These are phyloP conservation scores for Gonocerus acuteangulatus DNA, from an alignment of 2,888 invertebrate species.

Conservation along the genomic window DNA sequence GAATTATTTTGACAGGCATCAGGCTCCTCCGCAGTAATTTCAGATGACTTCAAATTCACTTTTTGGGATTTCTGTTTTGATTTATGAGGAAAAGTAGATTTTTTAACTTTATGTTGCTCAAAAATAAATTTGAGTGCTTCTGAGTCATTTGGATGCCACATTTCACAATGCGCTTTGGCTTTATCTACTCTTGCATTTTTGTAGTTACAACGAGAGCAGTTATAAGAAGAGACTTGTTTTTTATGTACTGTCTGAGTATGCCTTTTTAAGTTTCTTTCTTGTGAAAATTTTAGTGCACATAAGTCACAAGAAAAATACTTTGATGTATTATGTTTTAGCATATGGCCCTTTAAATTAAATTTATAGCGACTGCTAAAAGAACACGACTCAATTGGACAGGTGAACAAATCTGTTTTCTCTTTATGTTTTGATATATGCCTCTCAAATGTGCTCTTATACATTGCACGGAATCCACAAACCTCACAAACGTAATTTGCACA, in stretches of 20 bases:
- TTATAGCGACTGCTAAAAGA: conserved; percentile 21
- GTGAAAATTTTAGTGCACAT: conserved; percentile 29
- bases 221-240: conserved; percentile 1
- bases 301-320: conserved; percentile 19
- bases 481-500: conserved; percentile 18
- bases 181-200: conserved; percentile 27
- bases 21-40: neutral
- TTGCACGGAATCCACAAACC: conserved; percentile 27
- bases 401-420: conserved; percentile 1
- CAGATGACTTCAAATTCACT: neutral
- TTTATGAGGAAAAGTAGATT: neutral
- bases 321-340: conserved; percentile 17
- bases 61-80: neutral
- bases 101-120: conserved; percentile 5
- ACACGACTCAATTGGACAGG: conserved; percentile 13
- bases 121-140: conserved; percentile 1
- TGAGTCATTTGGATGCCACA: conserved; percentile 2
- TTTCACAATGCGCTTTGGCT: conserved; percentile 24
- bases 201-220: conserved; percentile 28
- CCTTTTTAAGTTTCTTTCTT: conserved; percentile 30
- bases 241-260: conserved; percentile 28
- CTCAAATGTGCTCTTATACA: conserved; percentile 24
- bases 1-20: neutral
- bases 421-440: conserved; percentile 28
- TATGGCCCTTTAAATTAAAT: conserved; percentile 26